Evolutionary conservation across 2,888 invertebrate genomes (phyloP).

Genomic region (Eugnorisma glareosa): DNA sequence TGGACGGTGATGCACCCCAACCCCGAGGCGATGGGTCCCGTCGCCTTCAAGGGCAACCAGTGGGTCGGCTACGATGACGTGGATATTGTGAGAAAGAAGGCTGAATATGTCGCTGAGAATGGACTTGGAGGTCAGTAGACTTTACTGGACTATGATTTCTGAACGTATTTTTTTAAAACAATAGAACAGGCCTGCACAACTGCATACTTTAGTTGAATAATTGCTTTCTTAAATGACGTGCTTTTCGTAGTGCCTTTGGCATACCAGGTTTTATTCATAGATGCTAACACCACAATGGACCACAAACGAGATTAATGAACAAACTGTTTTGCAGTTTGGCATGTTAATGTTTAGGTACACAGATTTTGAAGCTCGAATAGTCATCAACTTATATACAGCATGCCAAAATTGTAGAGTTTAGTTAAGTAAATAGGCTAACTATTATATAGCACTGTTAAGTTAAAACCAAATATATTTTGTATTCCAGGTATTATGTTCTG

Average conservation of each 20-base stretch:
- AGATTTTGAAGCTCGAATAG: not conserved
- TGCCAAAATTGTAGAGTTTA: not conserved
- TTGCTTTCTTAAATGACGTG: not conserved
- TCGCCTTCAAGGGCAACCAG: constrained; percentile 95
- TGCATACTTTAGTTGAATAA: not conserved
- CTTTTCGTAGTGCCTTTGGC: not conserved
- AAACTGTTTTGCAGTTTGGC: not conserved
- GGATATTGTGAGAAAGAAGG: constrained; percentile 95
- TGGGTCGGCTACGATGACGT: constrained; percentile 98
- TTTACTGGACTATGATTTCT: not conserved
- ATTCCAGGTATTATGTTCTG: constrained; percentile 94
- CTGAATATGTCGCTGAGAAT: constrained; percentile 95
- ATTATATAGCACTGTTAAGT: not conserved
- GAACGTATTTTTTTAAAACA: not conserved
- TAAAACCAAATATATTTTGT: not conserved
- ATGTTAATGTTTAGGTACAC: not conserved
- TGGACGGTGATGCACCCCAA: constrained; percentile 96
- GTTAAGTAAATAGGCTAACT: too few species aligned
- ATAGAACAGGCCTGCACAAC: not conserved
- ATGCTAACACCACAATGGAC: not conserved
- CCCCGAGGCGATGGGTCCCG: constrained; percentile 96
- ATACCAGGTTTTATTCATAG: not conserved
- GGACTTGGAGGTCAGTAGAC: constrained; percentile 93
- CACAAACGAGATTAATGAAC: not conserved
- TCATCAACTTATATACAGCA: too few species aligned